phyloP scores from a whole-genome alignment of 2,113 vertebrate genomes.

The Ondatra zibethicus region DNA sequence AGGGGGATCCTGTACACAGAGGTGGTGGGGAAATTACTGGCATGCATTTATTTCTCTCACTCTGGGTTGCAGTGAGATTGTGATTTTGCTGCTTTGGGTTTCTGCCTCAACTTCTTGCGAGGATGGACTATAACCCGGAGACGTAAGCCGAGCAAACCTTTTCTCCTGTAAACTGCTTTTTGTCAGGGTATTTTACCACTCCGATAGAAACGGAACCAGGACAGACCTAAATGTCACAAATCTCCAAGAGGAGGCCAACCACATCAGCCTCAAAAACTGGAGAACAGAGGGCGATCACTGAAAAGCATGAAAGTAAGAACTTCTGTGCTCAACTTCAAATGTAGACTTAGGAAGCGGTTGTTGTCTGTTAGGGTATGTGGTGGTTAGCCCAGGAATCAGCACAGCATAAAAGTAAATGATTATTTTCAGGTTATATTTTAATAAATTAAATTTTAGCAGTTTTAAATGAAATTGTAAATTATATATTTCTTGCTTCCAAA shows the following conservation, averaged over 20 bases:
- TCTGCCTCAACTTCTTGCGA: not conserved
- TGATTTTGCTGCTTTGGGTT: too few relatives aligned
- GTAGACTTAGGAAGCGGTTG: not conserved
- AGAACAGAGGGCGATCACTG: not conserved
- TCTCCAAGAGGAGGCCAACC: not conserved
- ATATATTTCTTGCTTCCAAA: not conserved
- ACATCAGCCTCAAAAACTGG: not conserved
- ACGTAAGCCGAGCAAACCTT: not conserved
- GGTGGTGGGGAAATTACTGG: not conserved
- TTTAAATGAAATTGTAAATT: conserved; percentile 30
- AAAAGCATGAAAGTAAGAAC: not conserved
- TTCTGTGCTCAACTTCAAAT: not conserved
- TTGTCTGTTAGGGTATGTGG: not conserved
- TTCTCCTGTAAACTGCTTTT: not conserved
- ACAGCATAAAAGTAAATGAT: conserved; percentile 2
- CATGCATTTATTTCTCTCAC: not conserved
- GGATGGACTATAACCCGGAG: not conserved
- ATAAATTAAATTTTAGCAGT: not conserved
- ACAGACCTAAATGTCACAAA: not conserved
- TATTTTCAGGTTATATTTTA: conserved; percentile 29
- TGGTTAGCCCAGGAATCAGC: conserved; percentile 2
- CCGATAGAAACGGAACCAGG: not conserved
- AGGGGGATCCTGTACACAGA: too few relatives aligned
- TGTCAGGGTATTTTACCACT: not conserved
- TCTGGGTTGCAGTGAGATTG: not conserved